Conservation (phyloP, 1,140 invertebrate genomes). For the Mizuhopecten yessoensis region DNA sequence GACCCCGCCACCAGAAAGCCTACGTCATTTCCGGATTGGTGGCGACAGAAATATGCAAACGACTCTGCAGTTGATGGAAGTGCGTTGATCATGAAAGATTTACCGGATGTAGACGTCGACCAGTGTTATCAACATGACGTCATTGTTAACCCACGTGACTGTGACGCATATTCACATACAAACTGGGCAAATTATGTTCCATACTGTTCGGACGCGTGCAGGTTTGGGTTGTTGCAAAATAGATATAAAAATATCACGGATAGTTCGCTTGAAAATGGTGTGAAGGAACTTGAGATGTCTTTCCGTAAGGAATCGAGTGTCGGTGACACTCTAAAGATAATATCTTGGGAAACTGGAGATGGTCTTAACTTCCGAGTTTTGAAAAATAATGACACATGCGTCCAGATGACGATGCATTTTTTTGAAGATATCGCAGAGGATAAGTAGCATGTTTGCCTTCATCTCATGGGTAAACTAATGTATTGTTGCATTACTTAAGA, state of each 20-base stretch:
- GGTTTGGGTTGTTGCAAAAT: conserved; percentile 54
- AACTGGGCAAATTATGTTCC: conserved; percentile 61
- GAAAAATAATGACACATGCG: background rate
- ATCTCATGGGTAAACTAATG: too few relatives aligned
- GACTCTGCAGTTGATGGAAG: conserved; percentile 27
- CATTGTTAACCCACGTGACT: conserved; percentile 47
- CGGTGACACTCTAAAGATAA: conserved; percentile 56
- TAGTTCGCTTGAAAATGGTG: conserved; percentile 37
- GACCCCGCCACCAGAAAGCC: conserved; percentile 60
- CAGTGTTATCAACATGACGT: conserved; percentile 45
- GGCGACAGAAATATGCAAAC: conserved; percentile 60
- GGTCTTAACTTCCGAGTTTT: background rate
- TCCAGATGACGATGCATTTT: background rate
- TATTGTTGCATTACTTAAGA: too few relatives aligned
- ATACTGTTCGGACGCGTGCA: conserved; percentile 61
- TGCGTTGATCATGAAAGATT: conserved; percentile 48
- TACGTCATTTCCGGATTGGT: conserved; percentile 67
- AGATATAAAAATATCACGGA: conserved; percentile 48
- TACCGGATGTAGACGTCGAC: conserved; percentile 24
- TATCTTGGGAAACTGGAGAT: conserved; percentile 56
- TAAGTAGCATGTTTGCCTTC: too few relatives aligned
- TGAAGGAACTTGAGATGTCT: conserved; percentile 56
- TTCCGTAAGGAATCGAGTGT: conserved; percentile 56
- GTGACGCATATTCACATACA: conserved; percentile 61
- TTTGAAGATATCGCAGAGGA: background rate